phyloP scores from a whole-genome alignment of 2,113 vertebrate species.

The Sebastes schlegelii region DNA sequence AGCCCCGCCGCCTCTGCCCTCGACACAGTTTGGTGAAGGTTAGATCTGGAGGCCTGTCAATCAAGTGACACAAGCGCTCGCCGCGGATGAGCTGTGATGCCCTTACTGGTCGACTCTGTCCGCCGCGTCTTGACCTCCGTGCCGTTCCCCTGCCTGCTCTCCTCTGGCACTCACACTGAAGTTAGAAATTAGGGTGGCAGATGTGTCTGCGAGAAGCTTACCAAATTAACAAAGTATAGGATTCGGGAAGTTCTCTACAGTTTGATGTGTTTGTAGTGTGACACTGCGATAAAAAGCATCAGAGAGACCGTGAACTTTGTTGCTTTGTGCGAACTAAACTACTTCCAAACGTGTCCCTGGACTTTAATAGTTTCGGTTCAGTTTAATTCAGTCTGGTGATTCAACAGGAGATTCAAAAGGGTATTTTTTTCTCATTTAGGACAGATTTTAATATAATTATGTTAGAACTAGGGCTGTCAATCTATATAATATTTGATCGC shows the following conservation, averaged over 20 bases:
- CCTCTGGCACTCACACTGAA: slow-evolving; percentile 50
- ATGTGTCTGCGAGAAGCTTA: slow-evolving; percentile 42
- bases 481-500: no score
- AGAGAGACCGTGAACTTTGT: background rate
- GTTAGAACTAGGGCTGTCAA: no score
- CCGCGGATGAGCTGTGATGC: slow-evolving; percentile 70
- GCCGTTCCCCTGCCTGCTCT: slow-evolving; percentile 52
- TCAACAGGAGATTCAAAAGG: background rate
- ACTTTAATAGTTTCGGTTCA: background rate
- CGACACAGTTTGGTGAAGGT: slow-evolving; percentile 79
- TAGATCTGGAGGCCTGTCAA: slow-evolving; percentile 77
- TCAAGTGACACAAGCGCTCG: slow-evolving; percentile 80
- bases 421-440: background rate
- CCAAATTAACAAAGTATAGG: slow-evolving; percentile 41
- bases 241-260: slow-evolving; percentile 18
- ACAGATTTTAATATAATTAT: background rate
- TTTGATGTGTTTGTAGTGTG: slow-evolving; percentile 1
- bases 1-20: slow-evolving; percentile 64
- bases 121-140: slow-evolving; percentile 57
- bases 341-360: background rate
- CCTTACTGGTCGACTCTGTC: slow-evolving; percentile 42
- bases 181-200: slow-evolving; percentile 70
- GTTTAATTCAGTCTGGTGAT: background rate
- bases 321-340: background rate
- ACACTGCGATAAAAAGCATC: background rate